Conservation (phyloP, 2,888 invertebrate species). For the Aspidiotus destructor region DNA sequence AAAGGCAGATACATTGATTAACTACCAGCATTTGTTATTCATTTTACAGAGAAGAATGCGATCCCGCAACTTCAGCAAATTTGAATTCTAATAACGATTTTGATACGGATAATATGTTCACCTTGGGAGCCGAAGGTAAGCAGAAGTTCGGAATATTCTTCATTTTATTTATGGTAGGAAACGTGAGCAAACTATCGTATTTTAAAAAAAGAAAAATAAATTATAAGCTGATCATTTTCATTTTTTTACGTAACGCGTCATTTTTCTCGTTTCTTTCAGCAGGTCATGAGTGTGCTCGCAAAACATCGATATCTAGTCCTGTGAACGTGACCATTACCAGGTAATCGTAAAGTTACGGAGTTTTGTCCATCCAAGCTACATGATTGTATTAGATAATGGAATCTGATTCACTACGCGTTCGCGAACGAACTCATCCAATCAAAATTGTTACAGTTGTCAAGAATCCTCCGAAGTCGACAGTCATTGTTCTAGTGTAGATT, state of each 20-base stretch:
- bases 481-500: conserved; percentile 54
- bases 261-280: background rate
- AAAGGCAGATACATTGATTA: no score
- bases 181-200: no score
- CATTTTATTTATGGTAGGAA: conserved; percentile 3
- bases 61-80: conserved; percentile 6
- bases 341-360: background rate
- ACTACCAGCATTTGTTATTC: background rate
- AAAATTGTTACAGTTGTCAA: conserved; percentile 9
- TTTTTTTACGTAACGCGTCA: no score
- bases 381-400: no score
- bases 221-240: no score
- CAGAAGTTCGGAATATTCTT: background rate
- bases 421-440: no score
- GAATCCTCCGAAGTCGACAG: conserved; percentile 39
- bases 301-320: conserved; percentile 4
- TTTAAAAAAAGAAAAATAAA: background rate
- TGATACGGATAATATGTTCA: conserved; percentile 38
- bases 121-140: conserved; percentile 40
- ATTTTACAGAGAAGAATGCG: conserved; percentile 33
- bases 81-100: conserved; percentile 18
- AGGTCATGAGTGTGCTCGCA: background rate
- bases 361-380: no score
- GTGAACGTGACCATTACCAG: conserved; percentile 9
- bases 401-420: no score